Evolutionary conservation across 2,888 invertebrate genomes (phyloP).

Genomic region (Brachynemurus nebulosus): DNA sequence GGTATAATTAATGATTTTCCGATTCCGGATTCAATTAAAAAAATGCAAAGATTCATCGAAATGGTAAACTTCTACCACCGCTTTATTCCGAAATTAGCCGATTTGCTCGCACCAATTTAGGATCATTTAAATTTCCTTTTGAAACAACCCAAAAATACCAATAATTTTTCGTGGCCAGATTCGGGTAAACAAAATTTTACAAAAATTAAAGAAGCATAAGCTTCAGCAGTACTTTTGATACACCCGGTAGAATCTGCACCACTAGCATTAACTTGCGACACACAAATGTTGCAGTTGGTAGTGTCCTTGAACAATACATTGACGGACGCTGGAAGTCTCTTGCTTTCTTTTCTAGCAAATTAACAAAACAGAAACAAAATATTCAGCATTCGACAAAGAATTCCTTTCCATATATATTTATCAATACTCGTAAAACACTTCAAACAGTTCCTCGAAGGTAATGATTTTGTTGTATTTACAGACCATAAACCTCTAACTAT

Average conservation of each 20-base stretch:
- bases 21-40: not conserved
- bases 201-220: not conserved
- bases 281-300: not conserved
- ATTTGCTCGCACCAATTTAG: not conserved
- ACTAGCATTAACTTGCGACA: not conserved
- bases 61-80: not conserved
- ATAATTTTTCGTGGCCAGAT: not conserved
- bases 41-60: not conserved
- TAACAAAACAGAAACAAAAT: not conserved
- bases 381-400: not conserved
- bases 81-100: not conserved
- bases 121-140: not conserved
- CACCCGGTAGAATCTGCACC: not conserved
- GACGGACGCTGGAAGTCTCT: not conserved
- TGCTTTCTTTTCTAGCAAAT: conserved; percentile 1
- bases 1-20: too few species aligned
- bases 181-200: too few species aligned
- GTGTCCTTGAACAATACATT: not conserved
- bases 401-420: not conserved
- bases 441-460: too few species aligned
- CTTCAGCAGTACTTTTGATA: not conserved
- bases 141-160: not conserved
- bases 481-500: not conserved
- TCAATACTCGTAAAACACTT: not conserved
- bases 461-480: not conserved